Percentiles rank a stretch among this genome's conserved stretches.
Conservation (phyloP, 2,888 invertebrate genomes). For the Drosophila gaucha region DNA sequence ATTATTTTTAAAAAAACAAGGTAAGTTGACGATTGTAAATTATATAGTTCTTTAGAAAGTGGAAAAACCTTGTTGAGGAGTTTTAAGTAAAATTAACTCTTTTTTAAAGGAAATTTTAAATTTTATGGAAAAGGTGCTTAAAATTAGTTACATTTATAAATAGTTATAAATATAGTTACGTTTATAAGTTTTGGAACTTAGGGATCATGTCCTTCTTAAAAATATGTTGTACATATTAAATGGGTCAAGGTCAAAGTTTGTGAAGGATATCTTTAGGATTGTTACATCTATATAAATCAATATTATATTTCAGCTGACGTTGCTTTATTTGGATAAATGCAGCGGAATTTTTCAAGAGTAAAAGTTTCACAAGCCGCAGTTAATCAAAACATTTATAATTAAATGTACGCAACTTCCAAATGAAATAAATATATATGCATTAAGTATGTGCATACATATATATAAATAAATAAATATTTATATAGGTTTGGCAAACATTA, state of each 20-base stretch:
- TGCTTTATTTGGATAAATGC: background rate
- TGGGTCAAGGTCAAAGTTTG: conserved; percentile 25
- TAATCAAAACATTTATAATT: conserved; percentile 48
- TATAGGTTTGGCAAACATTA: conserved; percentile 68
- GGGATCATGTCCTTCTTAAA: background rate
- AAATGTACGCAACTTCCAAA: conserved; percentile 31
- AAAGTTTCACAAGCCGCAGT: conserved; percentile 16
- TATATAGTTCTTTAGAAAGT: background rate
- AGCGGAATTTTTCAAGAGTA: background rate
- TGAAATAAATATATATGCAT: conserved; percentile 29
- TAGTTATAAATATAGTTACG: too few relatives aligned
- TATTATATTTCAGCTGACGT: background rate
- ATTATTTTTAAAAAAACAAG: conserved; percentile 12
- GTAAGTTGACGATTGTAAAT: conserved; percentile 6
- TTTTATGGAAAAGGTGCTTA: too few relatives aligned
- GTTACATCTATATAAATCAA: too few relatives aligned
- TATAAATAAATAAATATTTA: conserved; percentile 36
- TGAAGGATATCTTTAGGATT: background rate
- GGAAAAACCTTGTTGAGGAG: too few relatives aligned
- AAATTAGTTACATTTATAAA: too few relatives aligned
- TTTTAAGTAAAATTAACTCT: too few relatives aligned
- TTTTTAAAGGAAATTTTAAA: too few relatives aligned
- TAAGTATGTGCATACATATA: conserved; percentile 11
- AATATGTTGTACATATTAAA: background rate
- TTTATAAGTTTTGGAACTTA: accelerated